A percentile compares a stretch with the other conserved stretches of the same genome.
phyloP scores from a whole-genome alignment of 2,797 vertebrate species.

The Gallinago nigripennis region DNA sequence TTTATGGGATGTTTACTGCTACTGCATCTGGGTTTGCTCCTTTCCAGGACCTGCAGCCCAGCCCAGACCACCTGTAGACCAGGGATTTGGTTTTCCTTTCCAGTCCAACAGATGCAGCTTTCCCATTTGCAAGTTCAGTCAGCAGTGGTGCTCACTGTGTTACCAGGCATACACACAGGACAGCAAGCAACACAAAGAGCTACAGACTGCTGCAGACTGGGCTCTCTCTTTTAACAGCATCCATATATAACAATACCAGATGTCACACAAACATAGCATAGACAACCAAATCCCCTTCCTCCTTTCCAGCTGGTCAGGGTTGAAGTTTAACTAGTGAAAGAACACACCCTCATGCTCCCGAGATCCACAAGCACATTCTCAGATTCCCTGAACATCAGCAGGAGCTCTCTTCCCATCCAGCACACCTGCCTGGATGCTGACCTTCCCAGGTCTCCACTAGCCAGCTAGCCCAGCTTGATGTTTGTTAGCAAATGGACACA shows the following conservation, averaged over 20 bases:
- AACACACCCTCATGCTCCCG: fast-evolving
- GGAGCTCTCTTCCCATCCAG: background rate
- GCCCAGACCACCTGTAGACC: fast-evolving
- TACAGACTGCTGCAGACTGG: background rate
- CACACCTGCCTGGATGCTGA: background rate
- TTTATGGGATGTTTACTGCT: background rate
- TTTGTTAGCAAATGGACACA: background rate
- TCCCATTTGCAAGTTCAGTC: background rate
- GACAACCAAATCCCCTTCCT: background rate
- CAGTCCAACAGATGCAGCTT: background rate
- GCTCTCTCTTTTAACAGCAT: background rate
- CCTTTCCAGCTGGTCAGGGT: background rate
- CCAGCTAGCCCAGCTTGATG: background rate
- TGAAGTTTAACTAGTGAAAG: background rate
- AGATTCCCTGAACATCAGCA: background rate
- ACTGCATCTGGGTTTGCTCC: background rate
- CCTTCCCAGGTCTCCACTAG: fast-evolving
- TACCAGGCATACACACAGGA: background rate
- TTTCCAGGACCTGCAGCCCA: background rate
- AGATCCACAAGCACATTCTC: background rate
- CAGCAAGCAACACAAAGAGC: background rate
- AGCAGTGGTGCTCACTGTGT: background rate
- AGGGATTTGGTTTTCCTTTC: background rate
- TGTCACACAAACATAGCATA: background rate
- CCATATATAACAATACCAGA: background rate